Evolutionary conservation across 1,140 invertebrate genomes (phyloP).

Genomic region (Pseudomyrmex cubaensis): DNA sequence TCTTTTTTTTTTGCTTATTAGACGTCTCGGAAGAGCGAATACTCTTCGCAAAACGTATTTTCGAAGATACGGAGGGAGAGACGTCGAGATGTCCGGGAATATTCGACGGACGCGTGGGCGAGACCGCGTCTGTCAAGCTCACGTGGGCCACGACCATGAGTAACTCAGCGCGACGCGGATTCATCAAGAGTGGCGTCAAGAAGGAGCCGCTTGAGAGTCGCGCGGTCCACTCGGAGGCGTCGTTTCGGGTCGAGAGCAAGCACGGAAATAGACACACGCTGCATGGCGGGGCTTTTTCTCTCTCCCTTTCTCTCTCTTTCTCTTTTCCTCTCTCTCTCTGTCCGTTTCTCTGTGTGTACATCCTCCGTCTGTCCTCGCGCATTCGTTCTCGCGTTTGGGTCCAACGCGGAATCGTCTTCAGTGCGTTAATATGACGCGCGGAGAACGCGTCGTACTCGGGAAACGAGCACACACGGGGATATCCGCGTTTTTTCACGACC

Average conservation of each 20-base stretch:
- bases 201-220: slow-evolving; percentile 27
- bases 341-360: slow-evolving; percentile 35
- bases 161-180: neutral
- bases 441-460: neutral
- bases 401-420: neutral
- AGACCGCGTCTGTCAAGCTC: slow-evolving; percentile 12
- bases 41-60: neutral
- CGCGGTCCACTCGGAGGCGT: slow-evolving; percentile 59
- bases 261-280: slow-evolving; percentile 82
- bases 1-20: too few relatives aligned
- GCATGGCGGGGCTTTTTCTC: slow-evolving; percentile 82
- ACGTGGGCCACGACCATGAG: slow-evolving; percentile 36
- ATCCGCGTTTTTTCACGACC: neutral
- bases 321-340: slow-evolving; percentile 40
- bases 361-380: slow-evolving; percentile 22
- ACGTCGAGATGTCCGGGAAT: too few relatives aligned
- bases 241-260: slow-evolving; percentile 73
- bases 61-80: neutral
- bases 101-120: slow-evolving; percentile 6
- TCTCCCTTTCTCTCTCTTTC: slow-evolving; percentile 66
- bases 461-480: neutral
- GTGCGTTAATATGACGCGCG: slow-evolving; percentile 28
- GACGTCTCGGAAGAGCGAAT: too few relatives aligned
- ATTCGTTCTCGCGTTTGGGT: slow-evolving; percentile 3
- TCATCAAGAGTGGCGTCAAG: slow-evolving; percentile 30